These are phyloP conservation scores for Xestia c-nigrum DNA, from an alignment of 2,888 invertebrate species.

Conservation along the genomic window DNA sequence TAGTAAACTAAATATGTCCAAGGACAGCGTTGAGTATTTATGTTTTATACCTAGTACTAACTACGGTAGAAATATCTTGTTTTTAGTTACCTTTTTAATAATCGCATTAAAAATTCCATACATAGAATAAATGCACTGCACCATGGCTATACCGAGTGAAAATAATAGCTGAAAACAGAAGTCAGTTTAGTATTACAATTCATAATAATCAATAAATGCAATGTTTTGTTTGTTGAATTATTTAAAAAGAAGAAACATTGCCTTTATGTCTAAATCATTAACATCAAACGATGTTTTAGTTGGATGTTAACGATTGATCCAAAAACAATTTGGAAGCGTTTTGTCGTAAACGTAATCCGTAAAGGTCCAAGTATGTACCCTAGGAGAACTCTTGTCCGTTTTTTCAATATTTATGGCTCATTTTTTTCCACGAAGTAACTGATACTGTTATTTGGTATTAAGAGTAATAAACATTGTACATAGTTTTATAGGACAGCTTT, in stretches of 20 bases:
- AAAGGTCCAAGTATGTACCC: not conserved
- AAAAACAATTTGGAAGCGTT: not conserved
- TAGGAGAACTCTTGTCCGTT: not conserved
- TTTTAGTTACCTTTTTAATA: slow-evolving; percentile 41
- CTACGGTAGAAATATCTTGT: not conserved
- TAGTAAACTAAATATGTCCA: too few species aligned
- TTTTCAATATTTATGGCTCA: not conserved
- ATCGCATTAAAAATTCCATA: slow-evolving; percentile 47
- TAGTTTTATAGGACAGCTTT: not conserved
- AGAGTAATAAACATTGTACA: not conserved
- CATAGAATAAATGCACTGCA: slow-evolving; percentile 53
- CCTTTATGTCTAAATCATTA: not conserved
- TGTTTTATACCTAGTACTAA: not conserved
- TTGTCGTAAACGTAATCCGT: not conserved
- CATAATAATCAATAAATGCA: not conserved
- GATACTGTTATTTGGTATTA: not conserved
- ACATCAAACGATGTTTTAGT: not conserved
- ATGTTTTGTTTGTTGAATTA: not conserved
- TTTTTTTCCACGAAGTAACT: not conserved
- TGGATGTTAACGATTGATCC: too few species aligned
- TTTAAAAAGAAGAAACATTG: not conserved
- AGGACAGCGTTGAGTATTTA: not conserved
- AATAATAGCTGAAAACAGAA: slow-evolving; percentile 43
- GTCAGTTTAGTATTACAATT: not conserved
- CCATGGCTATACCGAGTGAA: slow-evolving; percentile 45